Evolutionary conservation across 2,113 vertebrate genomes (phyloP), one percentile per base, ranked within the genome.

Genomic region (Ceyx melanurus): DNA sequence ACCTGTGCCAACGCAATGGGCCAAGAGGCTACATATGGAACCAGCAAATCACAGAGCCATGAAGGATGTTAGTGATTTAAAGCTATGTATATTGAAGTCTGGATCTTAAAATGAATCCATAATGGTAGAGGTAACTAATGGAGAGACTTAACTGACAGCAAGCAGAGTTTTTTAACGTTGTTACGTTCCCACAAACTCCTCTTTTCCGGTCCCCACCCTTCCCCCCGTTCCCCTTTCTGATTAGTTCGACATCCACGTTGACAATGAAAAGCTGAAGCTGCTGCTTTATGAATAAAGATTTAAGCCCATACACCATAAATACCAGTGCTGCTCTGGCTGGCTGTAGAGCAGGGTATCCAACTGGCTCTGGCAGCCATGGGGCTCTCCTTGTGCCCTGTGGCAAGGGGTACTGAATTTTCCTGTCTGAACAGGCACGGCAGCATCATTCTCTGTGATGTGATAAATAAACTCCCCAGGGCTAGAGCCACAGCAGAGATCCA

Each of bases 1-100:
- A 96, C 90, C 57, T 48, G 95, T 96, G 97, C 97, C 98, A 97
- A 96, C 15, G 48, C 65, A 94, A 66, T 80, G 96, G 97, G 97
- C 97, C 97, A 97, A 97, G 94, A 97, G 97, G 98, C 97, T 97
- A 98, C 98, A 98, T 97, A 97, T 98, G 98, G 97, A 98, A 97
- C 92, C 96, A 97, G 97, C 97, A 98, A 97, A 98, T 98, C 98
- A 98, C 82, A 95, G 93, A 81, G 87, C 95, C 89, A 46, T 97
- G 97, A 98, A 97, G 97, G 97, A 97, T 98, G 97, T 97, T 97
- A 98, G 97, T 98, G 98, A 98, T 97, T 98, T 98, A 97, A 98
- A 97, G 97, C 97, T 97, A 97, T 97, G 97, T 98, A 97, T 96
- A 96, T 90, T 97, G 96, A 97, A 97, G 96, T 97, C 97, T 93